Evolutionary conservation across 2,797 vertebrate species (phyloP).

Genomic region (Cirrhinus mrigala): DNA sequence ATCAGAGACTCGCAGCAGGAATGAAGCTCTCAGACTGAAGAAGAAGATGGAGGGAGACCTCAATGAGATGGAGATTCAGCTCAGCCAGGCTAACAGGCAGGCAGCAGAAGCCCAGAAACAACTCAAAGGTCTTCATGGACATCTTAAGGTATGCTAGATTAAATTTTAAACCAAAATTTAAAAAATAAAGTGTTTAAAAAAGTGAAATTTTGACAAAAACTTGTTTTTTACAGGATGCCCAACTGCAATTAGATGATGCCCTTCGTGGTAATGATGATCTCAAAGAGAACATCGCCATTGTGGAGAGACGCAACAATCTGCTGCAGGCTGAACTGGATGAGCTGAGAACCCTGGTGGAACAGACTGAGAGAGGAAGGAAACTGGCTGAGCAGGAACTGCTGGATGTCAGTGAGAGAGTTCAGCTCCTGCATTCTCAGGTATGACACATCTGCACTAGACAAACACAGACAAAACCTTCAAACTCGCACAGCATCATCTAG

Average conservation of each 20-base stretch:
- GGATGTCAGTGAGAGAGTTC: too few species aligned
- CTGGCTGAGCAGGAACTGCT: too few species aligned
- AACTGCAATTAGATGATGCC: conserved; percentile 77
- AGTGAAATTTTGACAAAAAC: not conserved
- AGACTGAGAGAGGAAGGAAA: too few species aligned
- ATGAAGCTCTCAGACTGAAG: too few species aligned
- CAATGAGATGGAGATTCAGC: conserved; percentile 79
- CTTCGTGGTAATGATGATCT: conserved; percentile 75
- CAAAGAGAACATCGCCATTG: conserved; percentile 78
- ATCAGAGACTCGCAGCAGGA: not conserved
- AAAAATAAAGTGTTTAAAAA: conserved; percentile 57
- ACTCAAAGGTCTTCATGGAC: conserved; percentile 71
- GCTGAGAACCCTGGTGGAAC: too few species aligned
- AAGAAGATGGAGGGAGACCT: conserved; percentile 79
- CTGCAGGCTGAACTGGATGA: too few species aligned
- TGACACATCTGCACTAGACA: too few species aligned
- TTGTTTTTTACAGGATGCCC: conserved; percentile 71
- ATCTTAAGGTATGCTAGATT: conserved; percentile 69
- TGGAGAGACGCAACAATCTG: too few species aligned
- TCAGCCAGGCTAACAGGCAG: conserved; percentile 71
- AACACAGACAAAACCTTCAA: too few species aligned
- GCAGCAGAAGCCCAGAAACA: conserved; percentile 78
- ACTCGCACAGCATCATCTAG: too few species aligned
- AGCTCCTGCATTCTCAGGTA: too few species aligned
- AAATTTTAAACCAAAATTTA: not conserved